Conservation (phyloP, 2,113 vertebrate species). For the Hippoglossus stenolepis region DNA sequence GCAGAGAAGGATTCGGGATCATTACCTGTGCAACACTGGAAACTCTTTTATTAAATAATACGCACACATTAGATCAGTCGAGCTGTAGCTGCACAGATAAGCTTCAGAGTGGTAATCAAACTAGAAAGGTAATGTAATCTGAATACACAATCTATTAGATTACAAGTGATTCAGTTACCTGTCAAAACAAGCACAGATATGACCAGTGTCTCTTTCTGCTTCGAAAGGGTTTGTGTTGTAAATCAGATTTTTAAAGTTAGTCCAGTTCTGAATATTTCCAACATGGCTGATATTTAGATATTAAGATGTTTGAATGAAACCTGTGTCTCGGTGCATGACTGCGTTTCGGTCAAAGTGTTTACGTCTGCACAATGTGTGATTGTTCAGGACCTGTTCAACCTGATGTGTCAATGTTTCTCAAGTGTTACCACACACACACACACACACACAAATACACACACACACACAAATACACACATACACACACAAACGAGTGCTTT, state of each 20-base stretch:
- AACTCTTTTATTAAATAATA: neutral
- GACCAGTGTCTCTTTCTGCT: too few species aligned
- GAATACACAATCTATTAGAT: conserved; percentile 1
- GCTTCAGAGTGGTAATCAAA: neutral
- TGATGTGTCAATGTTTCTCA: conserved; percentile 26
- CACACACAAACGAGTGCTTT: neutral
- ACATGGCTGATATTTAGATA: too few species aligned
- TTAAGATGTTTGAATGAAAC: neutral
- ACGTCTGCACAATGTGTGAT: conserved; percentile 25
- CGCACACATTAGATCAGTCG: neutral
- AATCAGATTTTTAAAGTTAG: neutral
- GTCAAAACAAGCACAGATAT: neutral
- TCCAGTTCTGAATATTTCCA: neutral
- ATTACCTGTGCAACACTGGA: neutral
- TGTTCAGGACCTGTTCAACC: conserved; percentile 55
- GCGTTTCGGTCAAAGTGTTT: neutral
- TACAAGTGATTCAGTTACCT: neutral
- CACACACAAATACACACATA: too few species aligned
- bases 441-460: neutral
- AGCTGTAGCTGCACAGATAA: neutral
- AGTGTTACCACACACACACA: neutral
- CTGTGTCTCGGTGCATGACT: neutral
- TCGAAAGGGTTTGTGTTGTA: neutral
- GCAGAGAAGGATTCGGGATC: neutral
- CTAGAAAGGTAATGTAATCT: neutral